Base-by-base conservation (phyloP, 2,888 invertebrate genomes). In the Brachyptera putata region DNA sequence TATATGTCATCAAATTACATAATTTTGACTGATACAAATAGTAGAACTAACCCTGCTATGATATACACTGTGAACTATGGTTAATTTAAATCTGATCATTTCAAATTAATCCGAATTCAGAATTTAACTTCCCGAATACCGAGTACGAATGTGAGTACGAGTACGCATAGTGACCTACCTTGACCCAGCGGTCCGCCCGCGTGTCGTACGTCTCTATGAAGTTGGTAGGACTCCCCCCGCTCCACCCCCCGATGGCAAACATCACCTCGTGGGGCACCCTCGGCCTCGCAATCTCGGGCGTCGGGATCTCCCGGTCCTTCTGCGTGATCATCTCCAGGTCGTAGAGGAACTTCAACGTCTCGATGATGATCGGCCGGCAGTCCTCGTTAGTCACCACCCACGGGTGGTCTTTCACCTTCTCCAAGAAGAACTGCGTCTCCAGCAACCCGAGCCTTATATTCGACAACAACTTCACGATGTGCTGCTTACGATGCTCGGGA, bases 161-260 rank as follows among this genome's bases (percentile, higher is more conserved):
- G n/a, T n/a, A n/a, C 34, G 11, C 4, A 3, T n/a, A 22, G 66
- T 61, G 68, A 84, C 84, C 78, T 68, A 84, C 84, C 78, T 84
- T 84, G 55, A 92, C 87, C 93, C 94, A 94, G 49, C 92, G 83
- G 75, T 94, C 93, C 1, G 93, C 92, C 68, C 91, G 79, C 0
- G 91, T 91, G 68, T 94, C 93, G 71, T 93, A 94, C 0, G 92
- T 90, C 74, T 94, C 93, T 65, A 93, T 89, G 72, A 85, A 87
- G 66, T 77, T 84, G 18, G 87, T 87, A 0, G 89, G 88, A 3
- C 85, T 83, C 22, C 87, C 86, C 9, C 85, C 82, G 63, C 80
- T 85, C 89, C 89, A 90, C 3, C 89, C 89, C 1, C 89, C 89
- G 64, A 90, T 84, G 0, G 87, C 91, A 73, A 95, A 93, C 7